These are phyloP conservation scores for Drosophila burlai DNA, from an alignment of 1,140 invertebrate species.

Conservation along the genomic window DNA sequence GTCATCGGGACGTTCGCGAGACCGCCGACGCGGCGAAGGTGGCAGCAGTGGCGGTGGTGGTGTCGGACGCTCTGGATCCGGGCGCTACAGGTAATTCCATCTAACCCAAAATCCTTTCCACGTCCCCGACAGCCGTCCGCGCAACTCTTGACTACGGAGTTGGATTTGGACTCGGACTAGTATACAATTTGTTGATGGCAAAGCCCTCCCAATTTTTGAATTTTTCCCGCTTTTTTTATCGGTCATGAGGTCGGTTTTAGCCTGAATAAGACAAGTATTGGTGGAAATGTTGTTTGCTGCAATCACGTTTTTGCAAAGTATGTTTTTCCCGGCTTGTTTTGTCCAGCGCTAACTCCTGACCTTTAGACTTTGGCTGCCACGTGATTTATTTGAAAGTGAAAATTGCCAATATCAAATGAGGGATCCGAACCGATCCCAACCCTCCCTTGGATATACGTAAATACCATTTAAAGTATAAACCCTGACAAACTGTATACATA, in stretches of 20 bases:
- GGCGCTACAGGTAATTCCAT: constrained; percentile 32
- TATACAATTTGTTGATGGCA: constrained; percentile 4
- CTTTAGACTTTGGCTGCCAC: not conserved
- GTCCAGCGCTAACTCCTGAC: constrained; percentile 1
- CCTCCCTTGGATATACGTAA: not conserved
- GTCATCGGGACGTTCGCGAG: constrained; percentile 93
- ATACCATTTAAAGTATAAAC: not conserved
- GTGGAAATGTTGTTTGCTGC: not conserved
- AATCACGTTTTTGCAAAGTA: not conserved
- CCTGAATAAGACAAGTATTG: not conserved
- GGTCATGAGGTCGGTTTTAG: constrained; percentile 2
- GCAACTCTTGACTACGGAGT: not conserved
- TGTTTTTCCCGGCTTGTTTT: not conserved
- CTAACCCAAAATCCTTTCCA: not conserved
- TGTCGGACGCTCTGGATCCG: constrained; percentile 34
- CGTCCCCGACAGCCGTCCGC: not conserved
- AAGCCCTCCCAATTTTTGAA: not conserved
- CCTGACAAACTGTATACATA: constrained; percentile 21
- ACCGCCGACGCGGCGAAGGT: constrained; percentile 88
- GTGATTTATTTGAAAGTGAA: constrained; percentile 1
- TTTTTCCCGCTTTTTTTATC: not conserved
- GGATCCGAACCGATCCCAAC: not conserved
- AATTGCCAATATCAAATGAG: not conserved
- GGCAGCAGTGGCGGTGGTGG: constrained; percentile 74
- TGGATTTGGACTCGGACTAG: not conserved